Conservation (phyloP, 2,888 invertebrate genomes). For the Brachypterus glaber region DNA sequence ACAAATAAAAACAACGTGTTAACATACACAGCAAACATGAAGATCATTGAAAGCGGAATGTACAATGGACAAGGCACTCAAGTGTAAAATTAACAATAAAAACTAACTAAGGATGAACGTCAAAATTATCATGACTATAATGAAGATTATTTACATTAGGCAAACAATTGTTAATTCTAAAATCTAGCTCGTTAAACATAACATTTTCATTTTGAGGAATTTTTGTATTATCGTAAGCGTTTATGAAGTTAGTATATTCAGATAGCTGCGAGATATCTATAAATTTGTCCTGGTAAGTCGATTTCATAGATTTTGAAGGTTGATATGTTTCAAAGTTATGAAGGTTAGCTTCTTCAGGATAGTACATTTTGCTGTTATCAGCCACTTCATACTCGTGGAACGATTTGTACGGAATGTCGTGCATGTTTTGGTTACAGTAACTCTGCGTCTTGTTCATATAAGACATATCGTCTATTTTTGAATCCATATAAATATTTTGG, state of each 20-base stretch:
- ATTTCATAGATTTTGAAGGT: conserved; percentile 19
- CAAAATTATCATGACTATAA: conserved; percentile 27
- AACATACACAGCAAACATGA: conserved; percentile 18
- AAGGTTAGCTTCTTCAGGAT: conserved; percentile 16
- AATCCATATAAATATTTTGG: conserved; percentile 25
- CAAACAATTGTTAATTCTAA: conserved; percentile 31
- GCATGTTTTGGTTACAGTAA: conserved; percentile 18
- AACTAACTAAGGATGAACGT: conserved; percentile 14
- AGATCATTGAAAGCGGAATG: conserved; percentile 27
- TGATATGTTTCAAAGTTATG: conserved; percentile 25
- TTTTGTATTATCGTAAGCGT: conserved; percentile 33
- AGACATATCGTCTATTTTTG: conserved; percentile 23
- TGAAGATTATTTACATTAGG: conserved; percentile 25
- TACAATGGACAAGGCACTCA: conserved; percentile 25
- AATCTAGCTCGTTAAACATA: conserved; percentile 37
- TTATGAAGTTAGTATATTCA: conserved; percentile 34
- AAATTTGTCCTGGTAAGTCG: conserved; percentile 28
- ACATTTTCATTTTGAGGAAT: conserved; percentile 25
- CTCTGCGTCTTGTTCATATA: conserved; percentile 21
- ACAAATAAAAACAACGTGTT: conserved; percentile 22
- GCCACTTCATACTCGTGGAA: conserved; percentile 19
- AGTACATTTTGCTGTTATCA: conserved; percentile 23
- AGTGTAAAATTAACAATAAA: conserved; percentile 5
- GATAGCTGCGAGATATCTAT: conserved; percentile 33
- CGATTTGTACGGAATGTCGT: conserved; percentile 18